Evolutionary conservation across 2,113 vertebrate species (phyloP).

Genomic region (Cephalophus harveyi): DNA sequence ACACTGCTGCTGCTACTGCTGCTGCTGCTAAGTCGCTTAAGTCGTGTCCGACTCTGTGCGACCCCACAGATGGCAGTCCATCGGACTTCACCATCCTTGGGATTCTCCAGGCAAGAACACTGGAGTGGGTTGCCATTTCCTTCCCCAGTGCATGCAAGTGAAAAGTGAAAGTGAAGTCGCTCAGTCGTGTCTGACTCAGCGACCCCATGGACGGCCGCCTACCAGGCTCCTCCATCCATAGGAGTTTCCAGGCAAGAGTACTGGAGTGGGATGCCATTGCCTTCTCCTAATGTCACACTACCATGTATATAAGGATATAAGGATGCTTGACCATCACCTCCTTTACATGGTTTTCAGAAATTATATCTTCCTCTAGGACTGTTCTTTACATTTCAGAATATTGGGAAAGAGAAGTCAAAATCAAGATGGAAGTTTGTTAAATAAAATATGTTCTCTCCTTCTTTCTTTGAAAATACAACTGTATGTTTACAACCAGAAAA

Average conservation of each 20-base stretch:
- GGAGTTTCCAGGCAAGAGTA: neutral
- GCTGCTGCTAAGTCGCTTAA: no score
- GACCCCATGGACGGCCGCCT: accelerated
- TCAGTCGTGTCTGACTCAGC: neutral
- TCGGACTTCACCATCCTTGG: no score
- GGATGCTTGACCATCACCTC: neutral
- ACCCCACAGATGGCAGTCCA: no score
- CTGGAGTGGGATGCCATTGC: neutral
- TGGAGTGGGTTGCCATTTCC: no score
- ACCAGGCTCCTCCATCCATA: neutral
- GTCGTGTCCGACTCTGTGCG: no score
- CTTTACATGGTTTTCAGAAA: neutral
- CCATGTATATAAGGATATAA: neutral
- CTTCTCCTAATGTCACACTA: neutral
- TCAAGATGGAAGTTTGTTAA: neutral
- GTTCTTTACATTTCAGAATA: neutral
- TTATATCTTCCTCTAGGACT: neutral
- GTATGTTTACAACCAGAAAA: neutral
- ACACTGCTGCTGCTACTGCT: no score
- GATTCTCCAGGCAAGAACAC: no score
- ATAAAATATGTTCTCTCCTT: neutral
- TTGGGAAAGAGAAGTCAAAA: neutral
- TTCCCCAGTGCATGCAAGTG: neutral
- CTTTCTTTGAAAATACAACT: neutral
- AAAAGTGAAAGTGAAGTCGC: neutral